Conservation (phyloP, 1,140 invertebrate species). For the Drosophila suzukii region DNA sequence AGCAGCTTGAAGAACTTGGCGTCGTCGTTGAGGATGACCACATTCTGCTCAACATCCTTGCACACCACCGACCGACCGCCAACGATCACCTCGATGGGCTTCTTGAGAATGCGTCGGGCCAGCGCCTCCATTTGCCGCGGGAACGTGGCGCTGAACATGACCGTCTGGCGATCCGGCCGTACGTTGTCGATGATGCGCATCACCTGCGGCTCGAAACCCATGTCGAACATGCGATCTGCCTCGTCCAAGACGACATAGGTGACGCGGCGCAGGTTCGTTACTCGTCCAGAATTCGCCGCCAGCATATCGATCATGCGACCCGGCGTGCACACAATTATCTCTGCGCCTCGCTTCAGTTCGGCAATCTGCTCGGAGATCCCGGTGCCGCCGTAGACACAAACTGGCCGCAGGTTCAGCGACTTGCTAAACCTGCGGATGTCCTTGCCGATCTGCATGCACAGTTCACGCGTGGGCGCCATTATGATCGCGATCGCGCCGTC, state of each 20-base stretch:
- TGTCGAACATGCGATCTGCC: slow-evolving; percentile 99
- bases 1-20: slow-evolving; percentile 99
- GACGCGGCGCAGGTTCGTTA: slow-evolving; percentile 97
- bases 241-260: slow-evolving; percentile 99
- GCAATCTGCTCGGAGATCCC: slow-evolving; percentile 93
- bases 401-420: slow-evolving; percentile 92
- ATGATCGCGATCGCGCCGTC: slow-evolving; percentile 99
- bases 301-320: slow-evolving; percentile 99
- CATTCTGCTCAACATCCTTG: slow-evolving; percentile 98
- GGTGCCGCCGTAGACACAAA: slow-evolving; percentile 99
- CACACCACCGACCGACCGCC: slow-evolving; percentile 99
- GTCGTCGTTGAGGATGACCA: slow-evolving; percentile 97
- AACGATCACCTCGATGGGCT: slow-evolving; percentile 99
- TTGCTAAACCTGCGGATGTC: slow-evolving; percentile 99
- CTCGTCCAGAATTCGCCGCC: slow-evolving; percentile 97
- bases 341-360: slow-evolving; percentile 98
- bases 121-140: slow-evolving; percentile 99
- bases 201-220: slow-evolving; percentile 99
- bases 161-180: slow-evolving; percentile 98
- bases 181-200: slow-evolving; percentile 99
- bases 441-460: slow-evolving; percentile 99
- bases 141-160: slow-evolving; percentile 99
- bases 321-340: slow-evolving; percentile 99
- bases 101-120: slow-evolving; percentile 95
- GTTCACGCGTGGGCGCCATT: slow-evolving; percentile 98